Conservation (phyloP, 2,113 vertebrate genomes). For the Andinoacara biseriatus region DNA sequence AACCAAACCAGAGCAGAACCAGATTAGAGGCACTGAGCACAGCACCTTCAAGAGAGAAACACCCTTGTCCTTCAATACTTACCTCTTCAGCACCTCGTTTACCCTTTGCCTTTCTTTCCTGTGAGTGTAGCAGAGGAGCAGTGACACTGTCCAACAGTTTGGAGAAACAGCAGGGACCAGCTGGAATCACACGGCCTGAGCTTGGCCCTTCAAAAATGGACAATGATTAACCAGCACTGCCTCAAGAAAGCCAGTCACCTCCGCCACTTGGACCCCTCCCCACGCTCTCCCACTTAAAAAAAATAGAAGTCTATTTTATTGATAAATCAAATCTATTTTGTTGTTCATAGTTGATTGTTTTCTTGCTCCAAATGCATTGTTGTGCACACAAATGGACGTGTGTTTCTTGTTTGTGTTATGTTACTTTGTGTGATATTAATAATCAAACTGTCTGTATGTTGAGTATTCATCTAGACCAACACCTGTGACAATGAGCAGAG, state of each 20-base stretch:
- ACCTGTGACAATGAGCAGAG: constrained; percentile 60
- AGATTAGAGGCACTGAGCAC: constrained; percentile 47
- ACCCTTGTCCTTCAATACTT: neutral
- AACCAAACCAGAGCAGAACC: constrained; percentile 39
- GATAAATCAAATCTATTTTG: constrained; percentile 5
- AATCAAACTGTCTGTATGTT: constrained; percentile 47
- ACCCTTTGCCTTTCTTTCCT: constrained; percentile 46
- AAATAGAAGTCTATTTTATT: constrained; percentile 52
- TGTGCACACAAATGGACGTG: constrained; percentile 14
- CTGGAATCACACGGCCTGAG: neutral
- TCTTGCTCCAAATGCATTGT: constrained; percentile 32
- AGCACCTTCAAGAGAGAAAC: constrained; percentile 38
- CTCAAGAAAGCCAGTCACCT: neutral
- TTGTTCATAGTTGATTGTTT: constrained; percentile 19
- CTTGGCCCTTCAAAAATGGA: neutral
- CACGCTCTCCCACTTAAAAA: neutral
- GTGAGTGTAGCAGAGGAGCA: constrained; percentile 5
- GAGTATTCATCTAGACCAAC: constrained; percentile 41
- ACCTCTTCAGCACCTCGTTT: constrained; percentile 13
- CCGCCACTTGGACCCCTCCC: constrained; percentile 12
- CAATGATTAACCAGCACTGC: constrained; percentile 14
- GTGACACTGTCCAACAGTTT: constrained; percentile 18
- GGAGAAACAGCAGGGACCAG: constrained; percentile 6
- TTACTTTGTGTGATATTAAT: constrained; percentile 53
- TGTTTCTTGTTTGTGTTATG: constrained; percentile 26